Evolutionary conservation across 92 coral and sea anemone species (phyloP).

Genomic region (Pocillopora grandis): DNA sequence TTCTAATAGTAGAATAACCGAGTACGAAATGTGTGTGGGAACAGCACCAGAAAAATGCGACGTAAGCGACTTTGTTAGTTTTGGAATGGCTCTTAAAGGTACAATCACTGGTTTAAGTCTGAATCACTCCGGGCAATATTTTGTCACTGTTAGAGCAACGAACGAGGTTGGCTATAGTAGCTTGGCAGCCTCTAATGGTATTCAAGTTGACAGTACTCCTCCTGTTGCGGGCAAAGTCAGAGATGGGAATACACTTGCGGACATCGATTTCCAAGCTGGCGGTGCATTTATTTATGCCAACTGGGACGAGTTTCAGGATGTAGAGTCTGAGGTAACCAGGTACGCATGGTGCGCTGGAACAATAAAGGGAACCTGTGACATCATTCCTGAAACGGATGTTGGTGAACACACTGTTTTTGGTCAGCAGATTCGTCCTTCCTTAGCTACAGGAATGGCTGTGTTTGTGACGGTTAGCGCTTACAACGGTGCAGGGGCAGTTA

Average conservation of each 20-base stretch:
- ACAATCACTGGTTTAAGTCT: conserved; percentile 64
- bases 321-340: conserved; percentile 74
- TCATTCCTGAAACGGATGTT: conserved; percentile 62
- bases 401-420: conserved; percentile 54
- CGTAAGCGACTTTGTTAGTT: conserved; percentile 51
- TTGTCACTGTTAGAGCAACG: conserved; percentile 71
- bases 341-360: conserved; percentile 94
- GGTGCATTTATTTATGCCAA: conserved; percentile 77
- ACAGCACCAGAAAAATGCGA: conserved; percentile 72
- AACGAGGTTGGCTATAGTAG: conserved; percentile 83
- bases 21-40: conserved; percentile 88
- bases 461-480: conserved; percentile 71
- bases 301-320: conserved; percentile 89
- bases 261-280: conserved; percentile 70
- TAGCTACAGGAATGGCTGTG: conserved; percentile 75
- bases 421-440: conserved; percentile 71
- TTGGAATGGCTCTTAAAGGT: conserved; percentile 53
- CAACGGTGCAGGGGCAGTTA: conserved; percentile 83
- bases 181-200: conserved; percentile 74
- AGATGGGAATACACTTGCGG: conserved; percentile 70
- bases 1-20: conserved; percentile 63
- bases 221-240: conserved; percentile 74
- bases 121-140: conserved; percentile 70
- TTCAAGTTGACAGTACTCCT: conserved; percentile 79
- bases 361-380: conserved; percentile 75